Evolutionary conservation across 1,140 invertebrate species (phyloP).

Genomic region (Dendroctonus ponderosae): DNA sequence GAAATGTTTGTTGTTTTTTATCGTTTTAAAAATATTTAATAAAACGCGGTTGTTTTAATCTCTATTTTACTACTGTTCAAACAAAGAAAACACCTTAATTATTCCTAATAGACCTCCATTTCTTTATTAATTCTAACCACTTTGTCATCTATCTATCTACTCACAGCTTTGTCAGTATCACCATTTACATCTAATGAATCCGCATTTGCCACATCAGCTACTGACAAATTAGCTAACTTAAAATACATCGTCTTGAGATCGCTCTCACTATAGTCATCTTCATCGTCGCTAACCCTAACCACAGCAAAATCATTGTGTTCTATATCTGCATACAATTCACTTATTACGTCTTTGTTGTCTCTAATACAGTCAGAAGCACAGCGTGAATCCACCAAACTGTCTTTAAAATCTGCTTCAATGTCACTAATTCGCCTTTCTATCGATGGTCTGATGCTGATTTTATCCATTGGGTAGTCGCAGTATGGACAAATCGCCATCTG

Average conservation of each 20-base stretch:
- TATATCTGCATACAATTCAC: slow-evolving; percentile 29
- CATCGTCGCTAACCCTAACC: slow-evolving; percentile 33
- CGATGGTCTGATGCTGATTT: slow-evolving; percentile 24
- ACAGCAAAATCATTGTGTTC: slow-evolving; percentile 37
- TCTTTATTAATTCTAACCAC: no score
- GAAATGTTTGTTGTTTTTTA: no score
- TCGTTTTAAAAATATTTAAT: no score
- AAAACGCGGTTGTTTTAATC: no score
- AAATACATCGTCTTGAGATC: slow-evolving; percentile 5
- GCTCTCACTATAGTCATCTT: not conserved
- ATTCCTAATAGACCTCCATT: no score
- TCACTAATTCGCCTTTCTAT: slow-evolving; percentile 9
- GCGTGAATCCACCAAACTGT: slow-evolving; percentile 17
- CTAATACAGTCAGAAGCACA: slow-evolving; percentile 37
- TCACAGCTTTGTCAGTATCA: no score
- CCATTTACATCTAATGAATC: no score
- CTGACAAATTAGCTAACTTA: not conserved
- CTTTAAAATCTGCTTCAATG: slow-evolving; percentile 12
- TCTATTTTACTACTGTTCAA: no score
- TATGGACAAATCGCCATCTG: slow-evolving; percentile 41
- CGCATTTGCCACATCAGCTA: not conserved
- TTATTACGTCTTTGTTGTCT: slow-evolving; percentile 20
- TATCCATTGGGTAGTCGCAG: slow-evolving; percentile 44
- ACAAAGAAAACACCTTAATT: no score
- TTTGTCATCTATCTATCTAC: no score